These are phyloP conservation scores for Hartigia nigra DNA, from an alignment of 2,888 invertebrate species.

Conservation along the genomic window DNA sequence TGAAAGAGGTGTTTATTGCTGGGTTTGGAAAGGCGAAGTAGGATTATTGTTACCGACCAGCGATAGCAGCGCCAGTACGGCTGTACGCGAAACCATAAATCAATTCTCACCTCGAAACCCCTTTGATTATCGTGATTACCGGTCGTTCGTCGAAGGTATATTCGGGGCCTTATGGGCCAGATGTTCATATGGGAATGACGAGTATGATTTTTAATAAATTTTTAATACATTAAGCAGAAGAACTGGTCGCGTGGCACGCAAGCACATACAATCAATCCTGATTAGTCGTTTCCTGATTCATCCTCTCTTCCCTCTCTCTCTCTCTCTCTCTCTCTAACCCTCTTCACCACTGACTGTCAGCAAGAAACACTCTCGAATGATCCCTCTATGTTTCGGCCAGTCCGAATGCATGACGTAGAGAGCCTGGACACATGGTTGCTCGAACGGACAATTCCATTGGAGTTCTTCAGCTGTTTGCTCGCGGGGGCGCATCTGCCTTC, in stretches of 20 bases:
- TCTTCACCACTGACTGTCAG: neutral
- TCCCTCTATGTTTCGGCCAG: conserved; percentile 30
- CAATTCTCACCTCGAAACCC: conserved; percentile 5
- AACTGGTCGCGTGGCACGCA: conserved; percentile 41
- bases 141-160: neutral
- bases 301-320: conserved; percentile 21
- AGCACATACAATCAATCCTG: conserved; percentile 27
- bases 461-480: conserved; percentile 47
- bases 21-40: neutral
- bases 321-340: conserved; percentile 8
- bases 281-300: conserved; percentile 19
- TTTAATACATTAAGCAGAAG: conserved; percentile 40
- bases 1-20: neutral
- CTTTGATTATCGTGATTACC: conserved; percentile 9
- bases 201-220: conserved; percentile 45
- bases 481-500: conserved; percentile 59
- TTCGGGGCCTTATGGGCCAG: conserved; percentile 34
- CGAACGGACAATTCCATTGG: conserved; percentile 44
- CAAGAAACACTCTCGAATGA: conserved; percentile 13
- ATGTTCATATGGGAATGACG: conserved; percentile 30
- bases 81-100: conserved; percentile 5
- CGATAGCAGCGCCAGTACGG: neutral
- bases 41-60: neutral
- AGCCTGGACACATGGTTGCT: conserved; percentile 15
- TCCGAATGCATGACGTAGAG: conserved; percentile 38